Conservation (phyloP, 1,140 invertebrate species). For the Drosophila athabasca region DNA sequence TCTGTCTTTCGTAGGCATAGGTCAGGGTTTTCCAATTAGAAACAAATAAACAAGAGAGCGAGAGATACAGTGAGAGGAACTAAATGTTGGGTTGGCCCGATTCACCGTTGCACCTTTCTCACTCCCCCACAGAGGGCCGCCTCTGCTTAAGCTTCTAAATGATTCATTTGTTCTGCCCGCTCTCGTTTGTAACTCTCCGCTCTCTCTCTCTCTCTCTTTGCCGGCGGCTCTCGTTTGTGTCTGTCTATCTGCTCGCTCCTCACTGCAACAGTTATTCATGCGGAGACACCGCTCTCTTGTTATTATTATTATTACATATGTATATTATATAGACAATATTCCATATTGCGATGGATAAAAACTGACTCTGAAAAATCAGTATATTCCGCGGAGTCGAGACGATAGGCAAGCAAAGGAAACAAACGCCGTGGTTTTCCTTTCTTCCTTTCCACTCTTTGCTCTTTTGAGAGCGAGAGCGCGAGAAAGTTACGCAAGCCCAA, state of each 20-base stretch:
- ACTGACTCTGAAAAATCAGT: conserved; percentile 56
- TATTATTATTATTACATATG: conserved; percentile 23
- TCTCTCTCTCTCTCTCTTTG: neutral
- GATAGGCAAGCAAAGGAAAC: conserved; percentile 13
- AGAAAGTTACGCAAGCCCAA: conserved; percentile 24
- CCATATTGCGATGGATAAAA: conserved; percentile 2
- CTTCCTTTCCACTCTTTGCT: neutral
- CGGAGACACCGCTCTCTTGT: conserved; percentile 24
- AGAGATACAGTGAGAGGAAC: conserved; percentile 1
- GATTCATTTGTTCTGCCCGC: conserved; percentile 34
- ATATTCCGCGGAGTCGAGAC: conserved; percentile 56
- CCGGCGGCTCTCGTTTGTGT: conserved; percentile 9
- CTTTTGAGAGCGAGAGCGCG: neutral
- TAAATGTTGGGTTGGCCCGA: conserved; percentile 30
- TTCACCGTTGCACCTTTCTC: conserved; percentile 10
- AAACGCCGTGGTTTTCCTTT: neutral
- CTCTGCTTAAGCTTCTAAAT: conserved; percentile 36
- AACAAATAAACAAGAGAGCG: conserved; percentile 25
- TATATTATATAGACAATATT: conserved; percentile 16
- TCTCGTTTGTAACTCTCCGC: conserved; percentile 13
- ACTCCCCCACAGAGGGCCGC: neutral
- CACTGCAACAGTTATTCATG: conserved; percentile 40
- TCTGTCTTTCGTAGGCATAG: conserved; percentile 50
- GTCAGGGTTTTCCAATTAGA: conserved; percentile 69
- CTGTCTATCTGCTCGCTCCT: neutral